These are phyloP conservation scores for Neomonachus schauinslandi DNA, from an alignment of 2,113 vertebrate genomes.

Conservation along the genomic window DNA sequence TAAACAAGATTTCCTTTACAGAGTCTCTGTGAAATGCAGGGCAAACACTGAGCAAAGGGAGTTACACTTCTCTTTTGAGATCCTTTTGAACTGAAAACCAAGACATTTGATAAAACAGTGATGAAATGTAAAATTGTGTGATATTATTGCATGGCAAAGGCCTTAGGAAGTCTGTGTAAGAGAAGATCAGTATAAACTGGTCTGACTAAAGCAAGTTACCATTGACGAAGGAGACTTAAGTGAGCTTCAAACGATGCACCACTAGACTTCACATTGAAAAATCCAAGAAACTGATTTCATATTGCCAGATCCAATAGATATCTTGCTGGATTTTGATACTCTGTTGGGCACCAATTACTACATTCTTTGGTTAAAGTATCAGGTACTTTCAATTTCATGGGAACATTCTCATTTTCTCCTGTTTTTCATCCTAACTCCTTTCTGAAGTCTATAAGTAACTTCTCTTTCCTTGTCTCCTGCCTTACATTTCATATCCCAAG, in stretches of 20 bases:
- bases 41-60: conserved; percentile 21
- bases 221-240: neutral
- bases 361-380: neutral
- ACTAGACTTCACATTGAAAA: neutral
- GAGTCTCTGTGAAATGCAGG: neutral
- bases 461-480: neutral
- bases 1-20: neutral
- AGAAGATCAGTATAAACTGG: neutral
- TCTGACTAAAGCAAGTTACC: neutral
- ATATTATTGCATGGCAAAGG: neutral
- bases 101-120: neutral
- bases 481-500: conserved; percentile 1
- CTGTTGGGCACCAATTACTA: neutral
- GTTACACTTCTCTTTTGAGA: neutral
- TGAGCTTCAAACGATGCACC: neutral
- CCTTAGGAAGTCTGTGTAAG: neutral
- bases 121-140: neutral
- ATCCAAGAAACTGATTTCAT: neutral
- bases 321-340: neutral
- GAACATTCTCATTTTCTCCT: neutral
- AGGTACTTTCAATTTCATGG: neutral
- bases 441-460: neutral
- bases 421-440: neutral
- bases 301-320: neutral
- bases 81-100: neutral